A percentile compares a stretch with the other conserved stretches of the same genome.
phyloP scores from a whole-genome alignment of 2,888 invertebrate genomes.

The Melanargia galathea region DNA sequence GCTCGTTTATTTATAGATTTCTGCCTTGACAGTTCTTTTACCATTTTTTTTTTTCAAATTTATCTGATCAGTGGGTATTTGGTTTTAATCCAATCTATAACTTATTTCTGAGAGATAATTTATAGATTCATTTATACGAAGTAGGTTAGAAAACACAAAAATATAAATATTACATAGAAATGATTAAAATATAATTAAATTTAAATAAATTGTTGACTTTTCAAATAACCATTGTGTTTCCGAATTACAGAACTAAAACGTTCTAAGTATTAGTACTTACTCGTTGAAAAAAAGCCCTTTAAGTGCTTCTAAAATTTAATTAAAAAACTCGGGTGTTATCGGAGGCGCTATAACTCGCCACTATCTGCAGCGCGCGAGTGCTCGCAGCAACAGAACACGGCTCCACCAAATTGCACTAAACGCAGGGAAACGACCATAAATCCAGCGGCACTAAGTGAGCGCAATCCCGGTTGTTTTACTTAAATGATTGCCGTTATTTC shows the following conservation, averaged over 20 bases:
- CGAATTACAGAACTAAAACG: conserved; percentile 1
- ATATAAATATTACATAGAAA: too few species aligned
- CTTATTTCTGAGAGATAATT: too few species aligned
- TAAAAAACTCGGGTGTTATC: conserved; percentile 20
- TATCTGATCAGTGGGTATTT: too few species aligned
- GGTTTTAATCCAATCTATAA: too few species aligned
- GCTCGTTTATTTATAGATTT: too few species aligned
- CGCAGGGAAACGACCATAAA: conserved; percentile 20
- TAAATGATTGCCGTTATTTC: conserved; percentile 15
- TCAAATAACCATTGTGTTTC: background rate
- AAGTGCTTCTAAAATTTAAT: conserved; percentile 19
- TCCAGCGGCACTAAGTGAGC: conserved; percentile 21
- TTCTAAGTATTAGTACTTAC: background rate
- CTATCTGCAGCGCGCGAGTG: conserved; percentile 10
- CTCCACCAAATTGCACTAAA: conserved; percentile 21
- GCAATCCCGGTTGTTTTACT: conserved; percentile 23
- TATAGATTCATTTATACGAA: too few species aligned
- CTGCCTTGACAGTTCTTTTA: too few species aligned
- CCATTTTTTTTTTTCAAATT: too few species aligned
- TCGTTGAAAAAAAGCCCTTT: conserved; percentile 5
- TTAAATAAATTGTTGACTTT: too few species aligned
- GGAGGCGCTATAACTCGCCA: conserved; percentile 9
- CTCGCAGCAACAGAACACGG: conserved; percentile 21
- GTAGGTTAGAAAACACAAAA: too few species aligned
- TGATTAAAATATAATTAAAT: too few species aligned